A percentile compares a stretch with the other conserved stretches of the same genome.
Evolutionary conservation across 2,797 vertebrate genomes (phyloP).

Genomic region (Scleropages formosus): DNA sequence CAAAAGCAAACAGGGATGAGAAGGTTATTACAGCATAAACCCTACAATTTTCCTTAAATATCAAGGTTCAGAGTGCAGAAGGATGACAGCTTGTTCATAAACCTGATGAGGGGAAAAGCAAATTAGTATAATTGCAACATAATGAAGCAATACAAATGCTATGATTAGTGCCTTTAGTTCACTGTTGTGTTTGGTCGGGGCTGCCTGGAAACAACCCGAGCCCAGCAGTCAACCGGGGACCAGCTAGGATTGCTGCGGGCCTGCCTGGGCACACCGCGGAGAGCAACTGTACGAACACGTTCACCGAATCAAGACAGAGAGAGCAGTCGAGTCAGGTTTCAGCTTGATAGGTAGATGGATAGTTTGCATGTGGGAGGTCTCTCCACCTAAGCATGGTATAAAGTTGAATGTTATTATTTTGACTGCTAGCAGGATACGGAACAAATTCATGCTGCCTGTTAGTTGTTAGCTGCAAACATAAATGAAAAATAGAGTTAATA

Average conservation of each 20-base stretch:
- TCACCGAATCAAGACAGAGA: neutral
- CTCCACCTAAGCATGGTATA: slow-evolving; percentile 1
- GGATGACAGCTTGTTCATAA: slow-evolving; percentile 1
- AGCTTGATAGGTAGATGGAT: slow-evolving; percentile 4
- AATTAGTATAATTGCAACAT: slow-evolving; percentile 4
- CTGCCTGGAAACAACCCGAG: slow-evolving; percentile 5
- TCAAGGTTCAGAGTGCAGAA: slow-evolving; percentile 1
- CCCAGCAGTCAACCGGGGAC: neutral
- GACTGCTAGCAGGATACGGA: neutral
- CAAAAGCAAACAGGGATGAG: slow-evolving; percentile 29
- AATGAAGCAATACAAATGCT: slow-evolving; percentile 16
- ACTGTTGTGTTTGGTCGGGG: slow-evolving; percentile 8
- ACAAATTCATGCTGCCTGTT: neutral
- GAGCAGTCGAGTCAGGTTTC: neutral
- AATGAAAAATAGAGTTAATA: no score
- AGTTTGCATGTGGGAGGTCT: slow-evolving; percentile 8
- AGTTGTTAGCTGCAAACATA: no score
- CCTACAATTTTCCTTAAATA: no score
- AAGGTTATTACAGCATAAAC: no score
- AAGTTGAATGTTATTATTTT: neutral
- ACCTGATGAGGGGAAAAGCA: neutral
- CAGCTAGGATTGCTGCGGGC: neutral
- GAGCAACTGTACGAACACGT: neutral
- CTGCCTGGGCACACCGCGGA: no score
- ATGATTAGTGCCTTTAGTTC: neutral